Conservation (phyloP, 2,797 vertebrate genomes). For the Dermochelys coriacea region DNA sequence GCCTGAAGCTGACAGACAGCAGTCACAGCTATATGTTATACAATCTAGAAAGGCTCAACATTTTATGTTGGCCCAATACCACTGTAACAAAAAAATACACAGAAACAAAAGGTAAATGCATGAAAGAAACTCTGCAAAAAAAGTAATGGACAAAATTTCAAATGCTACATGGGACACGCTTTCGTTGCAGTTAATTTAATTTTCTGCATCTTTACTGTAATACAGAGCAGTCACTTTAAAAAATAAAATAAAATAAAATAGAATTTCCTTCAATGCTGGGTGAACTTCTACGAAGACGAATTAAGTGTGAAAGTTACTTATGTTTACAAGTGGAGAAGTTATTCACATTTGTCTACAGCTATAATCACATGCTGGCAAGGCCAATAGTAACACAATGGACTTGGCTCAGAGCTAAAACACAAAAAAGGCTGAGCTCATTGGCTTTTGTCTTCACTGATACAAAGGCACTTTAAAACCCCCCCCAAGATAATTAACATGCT, state of each 20-base stretch:
- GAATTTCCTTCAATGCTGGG: too few species aligned
- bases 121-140: conserved; percentile 29
- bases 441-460: background rate
- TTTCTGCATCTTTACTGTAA: conserved; percentile 52
- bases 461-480: background rate
- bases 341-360: conserved; percentile 4
- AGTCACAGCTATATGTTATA: background rate
- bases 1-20: background rate
- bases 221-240: conserved; percentile 32
- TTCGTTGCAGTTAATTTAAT: conserved; percentile 61
- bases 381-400: background rate
- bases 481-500: background rate
- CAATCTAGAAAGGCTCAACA: background rate
- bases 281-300: conserved; percentile 55
- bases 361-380: background rate
- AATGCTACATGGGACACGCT: background rate
- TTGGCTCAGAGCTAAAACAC: background rate
- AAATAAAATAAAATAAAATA: too few species aligned
- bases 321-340: conserved; percentile 47
- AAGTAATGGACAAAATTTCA: conserved; percentile 39
- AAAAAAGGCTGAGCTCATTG: background rate
- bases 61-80: background rate
- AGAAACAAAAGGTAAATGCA: conserved; percentile 35
- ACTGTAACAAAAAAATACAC: background rate
- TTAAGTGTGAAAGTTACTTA: conserved; percentile 62